A percentile compares a stretch with the other conserved stretches of the same genome.
Conservation (phyloP, 2,888 invertebrate species). For the Lithophane ornitopus region DNA sequence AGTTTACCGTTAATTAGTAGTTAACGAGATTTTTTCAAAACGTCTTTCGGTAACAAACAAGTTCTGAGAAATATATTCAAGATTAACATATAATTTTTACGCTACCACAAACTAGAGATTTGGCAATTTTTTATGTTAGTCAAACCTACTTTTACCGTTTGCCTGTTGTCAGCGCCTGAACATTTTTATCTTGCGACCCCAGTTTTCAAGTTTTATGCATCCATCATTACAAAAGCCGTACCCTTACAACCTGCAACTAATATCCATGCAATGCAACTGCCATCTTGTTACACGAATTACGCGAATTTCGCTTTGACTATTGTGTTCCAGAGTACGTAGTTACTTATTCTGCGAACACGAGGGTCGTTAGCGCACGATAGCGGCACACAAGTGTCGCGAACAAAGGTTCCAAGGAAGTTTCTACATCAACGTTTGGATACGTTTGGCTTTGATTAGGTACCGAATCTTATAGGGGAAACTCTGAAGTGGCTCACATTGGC, state of each 20-base stretch:
- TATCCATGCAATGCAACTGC: conserved; percentile 5
- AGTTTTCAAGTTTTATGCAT: background rate
- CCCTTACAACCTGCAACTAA: conserved; percentile 8
- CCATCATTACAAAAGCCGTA: background rate
- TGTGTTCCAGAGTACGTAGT: conserved; percentile 49
- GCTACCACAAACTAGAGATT: too few relatives aligned
- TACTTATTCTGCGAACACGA: conserved; percentile 66
- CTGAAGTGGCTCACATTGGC: background rate
- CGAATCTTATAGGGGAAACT: conserved; percentile 24
- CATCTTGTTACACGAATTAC: conserved; percentile 50
- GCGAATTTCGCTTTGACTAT: conserved; percentile 50
- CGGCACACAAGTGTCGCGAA: conserved; percentile 68
- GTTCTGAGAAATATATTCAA: too few relatives aligned
- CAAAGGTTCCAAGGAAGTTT: conserved; percentile 69
- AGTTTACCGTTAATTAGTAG: too few relatives aligned
- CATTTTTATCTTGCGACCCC: background rate
- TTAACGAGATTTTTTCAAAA: too few relatives aligned
- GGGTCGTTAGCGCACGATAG: conserved; percentile 71
- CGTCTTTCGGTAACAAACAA: too few relatives aligned
- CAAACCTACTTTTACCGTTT: too few relatives aligned
- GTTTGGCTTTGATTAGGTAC: conserved; percentile 53
- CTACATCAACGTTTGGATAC: conserved; percentile 62
- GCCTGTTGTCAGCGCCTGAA: too few relatives aligned
- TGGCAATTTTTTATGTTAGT: too few relatives aligned
- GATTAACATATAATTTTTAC: too few relatives aligned